These are phyloP conservation scores for Thereva nobilitata DNA, from an alignment of 2,888 invertebrate species.

Conservation along the genomic window DNA sequence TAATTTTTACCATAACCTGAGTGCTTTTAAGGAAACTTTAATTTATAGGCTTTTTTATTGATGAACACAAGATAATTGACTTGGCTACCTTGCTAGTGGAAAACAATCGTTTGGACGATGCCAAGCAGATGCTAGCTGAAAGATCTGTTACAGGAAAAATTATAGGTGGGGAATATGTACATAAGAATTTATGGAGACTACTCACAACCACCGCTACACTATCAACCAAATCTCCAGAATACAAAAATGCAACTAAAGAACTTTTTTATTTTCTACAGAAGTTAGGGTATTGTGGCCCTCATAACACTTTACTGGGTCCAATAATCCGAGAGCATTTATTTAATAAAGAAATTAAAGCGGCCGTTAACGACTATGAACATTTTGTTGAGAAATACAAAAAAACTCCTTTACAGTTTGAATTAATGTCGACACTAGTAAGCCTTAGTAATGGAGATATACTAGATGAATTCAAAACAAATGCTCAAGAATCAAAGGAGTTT, in stretches of 20 bases:
- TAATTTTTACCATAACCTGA: too few species aligned
- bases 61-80: constrained; percentile 69
- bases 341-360: constrained; percentile 58
- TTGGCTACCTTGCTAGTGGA: constrained; percentile 65
- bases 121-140: constrained; percentile 58
- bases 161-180: constrained; percentile 59
- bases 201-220: constrained; percentile 61
- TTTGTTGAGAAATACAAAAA: constrained; percentile 62
- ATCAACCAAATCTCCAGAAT: constrained; percentile 49
- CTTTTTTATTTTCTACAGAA: constrained; percentile 62
- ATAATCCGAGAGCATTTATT: constrained; percentile 65
- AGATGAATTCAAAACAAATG: constrained; percentile 44
- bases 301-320: constrained; percentile 66
- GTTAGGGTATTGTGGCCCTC: constrained; percentile 63
- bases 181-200: constrained; percentile 66
- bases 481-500: constrained; percentile 53
- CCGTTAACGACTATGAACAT: constrained; percentile 62
- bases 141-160: constrained; percentile 60
- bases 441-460: constrained; percentile 48
- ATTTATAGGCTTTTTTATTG: constrained; percentile 61
- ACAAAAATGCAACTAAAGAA: constrained; percentile 57
- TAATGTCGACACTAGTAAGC: constrained; percentile 59
- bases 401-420: constrained; percentile 69
- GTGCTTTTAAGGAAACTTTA: constrained; percentile 8
- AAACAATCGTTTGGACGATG: constrained; percentile 50